phyloP scores from a whole-genome alignment of 2,888 invertebrate genomes.

The Nomada fabriciana region DNA sequence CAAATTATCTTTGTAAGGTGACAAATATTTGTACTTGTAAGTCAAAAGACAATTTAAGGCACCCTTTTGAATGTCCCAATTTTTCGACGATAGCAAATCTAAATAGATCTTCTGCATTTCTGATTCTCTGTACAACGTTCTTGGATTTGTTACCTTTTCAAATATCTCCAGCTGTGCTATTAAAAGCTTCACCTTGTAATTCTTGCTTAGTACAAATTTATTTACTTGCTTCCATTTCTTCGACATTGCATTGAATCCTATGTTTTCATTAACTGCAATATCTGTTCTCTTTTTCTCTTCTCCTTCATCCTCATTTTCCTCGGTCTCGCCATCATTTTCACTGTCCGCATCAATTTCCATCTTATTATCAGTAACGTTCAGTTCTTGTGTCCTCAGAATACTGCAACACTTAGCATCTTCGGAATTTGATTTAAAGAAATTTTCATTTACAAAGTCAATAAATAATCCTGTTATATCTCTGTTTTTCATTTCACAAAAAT shows the following conservation, averaged over 20 bases:
- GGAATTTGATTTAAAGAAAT: constrained; percentile 87
- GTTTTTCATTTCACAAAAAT: constrained; percentile 92
- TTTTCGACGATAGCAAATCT: constrained; percentile 92
- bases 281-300: constrained; percentile 79
- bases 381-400: constrained; percentile 83
- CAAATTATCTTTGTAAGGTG: constrained; percentile 92
- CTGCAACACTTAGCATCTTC: constrained; percentile 86
- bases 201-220: constrained; percentile 45
- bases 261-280: constrained; percentile 20
- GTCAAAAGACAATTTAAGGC: constrained; percentile 94
- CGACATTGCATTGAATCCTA: constrained; percentile 50
- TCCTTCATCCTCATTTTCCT: constrained; percentile 75
- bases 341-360: constrained; percentile 52
- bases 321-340: constrained; percentile 81
- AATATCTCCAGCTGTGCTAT: constrained; percentile 91
- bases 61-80: constrained; percentile 92
- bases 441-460: constrained; percentile 90
- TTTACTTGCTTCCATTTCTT: constrained; percentile 58
- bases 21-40: constrained; percentile 92
- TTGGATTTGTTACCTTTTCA: constrained; percentile 92
- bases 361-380: neutral
- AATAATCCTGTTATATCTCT: constrained; percentile 92
- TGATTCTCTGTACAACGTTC: constrained; percentile 90
- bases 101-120: constrained; percentile 91
- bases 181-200: constrained; percentile 84